These are phyloP conservation scores for Heteromormyrus szaboi DNA, from an alignment of 2,797 vertebrate genomes.

Conservation along the genomic window DNA sequence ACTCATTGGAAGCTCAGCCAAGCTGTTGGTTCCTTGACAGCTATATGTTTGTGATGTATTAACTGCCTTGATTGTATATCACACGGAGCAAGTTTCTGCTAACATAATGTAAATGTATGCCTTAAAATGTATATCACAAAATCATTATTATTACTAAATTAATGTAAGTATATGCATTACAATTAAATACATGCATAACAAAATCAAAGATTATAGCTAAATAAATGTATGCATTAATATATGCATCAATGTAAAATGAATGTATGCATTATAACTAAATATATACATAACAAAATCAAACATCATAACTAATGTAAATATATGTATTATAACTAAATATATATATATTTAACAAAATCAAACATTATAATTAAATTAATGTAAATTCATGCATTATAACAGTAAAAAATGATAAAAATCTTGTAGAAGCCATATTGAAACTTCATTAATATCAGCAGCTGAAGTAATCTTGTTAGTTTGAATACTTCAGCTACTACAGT, in stretches of 20 bases:
- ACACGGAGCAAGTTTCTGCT: background rate
- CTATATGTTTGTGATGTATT: background rate
- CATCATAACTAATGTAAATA: background rate
- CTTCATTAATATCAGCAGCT: background rate
- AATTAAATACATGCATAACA: too few relatives aligned
- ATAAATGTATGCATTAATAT: background rate
- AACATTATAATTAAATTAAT: background rate
- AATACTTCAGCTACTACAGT: background rate
- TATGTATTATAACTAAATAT: too few relatives aligned
- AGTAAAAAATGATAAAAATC: background rate
- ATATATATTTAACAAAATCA: background rate
- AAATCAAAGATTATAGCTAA: background rate
- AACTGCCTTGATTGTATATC: background rate
- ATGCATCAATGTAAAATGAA: background rate
- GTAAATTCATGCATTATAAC: background rate
- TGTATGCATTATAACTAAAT: background rate
- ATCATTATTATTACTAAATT: background rate
- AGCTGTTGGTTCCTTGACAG: background rate
- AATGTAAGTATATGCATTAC: background rate
- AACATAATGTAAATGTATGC: background rate
- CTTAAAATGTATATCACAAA: background rate
- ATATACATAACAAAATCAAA: too few relatives aligned
- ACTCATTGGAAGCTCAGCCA: background rate
- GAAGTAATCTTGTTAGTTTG: background rate
- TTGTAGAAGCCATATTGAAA: background rate